phyloP scores from a whole-genome alignment of 2,113 vertebrate genomes.

The Oreochromis spilurus region DNA sequence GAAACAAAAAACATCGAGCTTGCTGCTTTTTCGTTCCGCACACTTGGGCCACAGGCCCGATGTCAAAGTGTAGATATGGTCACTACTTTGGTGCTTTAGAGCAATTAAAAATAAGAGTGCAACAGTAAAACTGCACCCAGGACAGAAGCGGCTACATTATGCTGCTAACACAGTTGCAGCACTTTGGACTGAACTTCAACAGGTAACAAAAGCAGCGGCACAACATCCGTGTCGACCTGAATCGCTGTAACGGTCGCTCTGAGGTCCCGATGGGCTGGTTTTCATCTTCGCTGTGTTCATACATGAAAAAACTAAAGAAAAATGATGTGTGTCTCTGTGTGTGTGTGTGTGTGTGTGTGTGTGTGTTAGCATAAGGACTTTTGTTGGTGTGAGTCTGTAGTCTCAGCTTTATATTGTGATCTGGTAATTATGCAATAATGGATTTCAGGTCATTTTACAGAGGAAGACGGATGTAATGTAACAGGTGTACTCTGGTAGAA shows the following conservation, averaged over 20 bases:
- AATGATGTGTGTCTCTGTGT: not conserved
- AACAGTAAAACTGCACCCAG: not conserved
- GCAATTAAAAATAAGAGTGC: not conserved
- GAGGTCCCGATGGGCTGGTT: not conserved
- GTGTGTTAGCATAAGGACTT: not conserved
- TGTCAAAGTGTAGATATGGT: not conserved
- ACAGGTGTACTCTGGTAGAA: not conserved
- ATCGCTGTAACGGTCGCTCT: not conserved
- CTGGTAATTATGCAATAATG: not conserved
- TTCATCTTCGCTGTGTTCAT: not conserved
- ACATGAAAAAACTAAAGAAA: not conserved
- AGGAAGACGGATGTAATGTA: not conserved
- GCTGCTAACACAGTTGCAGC: not conserved
- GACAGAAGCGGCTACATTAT: not conserved
- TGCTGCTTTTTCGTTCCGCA: not conserved
- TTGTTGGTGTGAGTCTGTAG: not conserved
- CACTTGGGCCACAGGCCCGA: not conserved
- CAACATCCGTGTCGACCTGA: not conserved
- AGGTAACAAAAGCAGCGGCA: not conserved
- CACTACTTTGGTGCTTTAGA: not conserved
- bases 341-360: not conserved
- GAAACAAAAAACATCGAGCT: accelerated
- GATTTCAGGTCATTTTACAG: not conserved
- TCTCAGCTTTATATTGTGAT: not conserved
- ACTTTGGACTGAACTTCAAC: not conserved